Percentiles rank a stretch among this genome's conserved stretches.
phyloP scores from a whole-genome alignment of 2,797 vertebrate genomes.

The Trichosurus vulpecula region DNA sequence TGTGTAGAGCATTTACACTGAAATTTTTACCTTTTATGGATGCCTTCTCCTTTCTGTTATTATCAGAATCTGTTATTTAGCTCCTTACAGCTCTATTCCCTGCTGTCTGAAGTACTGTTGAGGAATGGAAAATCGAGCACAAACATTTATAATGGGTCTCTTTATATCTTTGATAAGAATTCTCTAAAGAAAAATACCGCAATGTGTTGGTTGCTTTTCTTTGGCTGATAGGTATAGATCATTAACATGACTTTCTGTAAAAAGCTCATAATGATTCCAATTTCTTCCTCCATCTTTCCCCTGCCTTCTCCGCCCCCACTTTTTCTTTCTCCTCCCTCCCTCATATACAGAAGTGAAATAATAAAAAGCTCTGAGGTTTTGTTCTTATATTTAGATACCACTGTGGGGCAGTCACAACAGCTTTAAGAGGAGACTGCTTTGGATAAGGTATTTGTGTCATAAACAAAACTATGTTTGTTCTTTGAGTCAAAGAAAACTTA shows the following conservation, averaged over 20 bases:
- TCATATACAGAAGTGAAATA: slow-evolving; percentile 67
- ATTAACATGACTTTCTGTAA: slow-evolving; percentile 72
- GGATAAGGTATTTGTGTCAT: slow-evolving; percentile 55
- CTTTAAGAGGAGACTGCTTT: slow-evolving; percentile 70
- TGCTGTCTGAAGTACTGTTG: slow-evolving; percentile 69
- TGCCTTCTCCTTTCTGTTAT: slow-evolving; percentile 73
- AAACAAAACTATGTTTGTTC: slow-evolving; percentile 56
- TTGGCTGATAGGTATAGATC: slow-evolving; percentile 74
- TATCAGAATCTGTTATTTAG: slow-evolving; percentile 76
- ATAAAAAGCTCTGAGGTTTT: slow-evolving; percentile 57
- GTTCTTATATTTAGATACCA: slow-evolving; percentile 80
- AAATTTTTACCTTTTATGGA: slow-evolving; percentile 73
- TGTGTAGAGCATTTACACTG: not conserved
- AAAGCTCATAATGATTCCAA: slow-evolving; percentile 70
- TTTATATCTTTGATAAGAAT: slow-evolving; percentile 71
- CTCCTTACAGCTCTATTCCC: slow-evolving; percentile 61
- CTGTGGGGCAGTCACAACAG: slow-evolving; percentile 81
- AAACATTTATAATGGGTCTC: slow-evolving; percentile 59
- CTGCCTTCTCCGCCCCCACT: not conserved
- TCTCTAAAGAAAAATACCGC: slow-evolving; percentile 61
- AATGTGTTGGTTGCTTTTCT: slow-evolving; percentile 62
- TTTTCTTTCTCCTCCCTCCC: not conserved
- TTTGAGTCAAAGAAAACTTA: slow-evolving; percentile 59
- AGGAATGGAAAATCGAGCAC: slow-evolving; percentile 69
- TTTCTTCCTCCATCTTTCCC: slow-evolving; percentile 66